Base-by-base conservation (phyloP, 2,113 vertebrate species). In the Elgaria multicarinata region DNA sequence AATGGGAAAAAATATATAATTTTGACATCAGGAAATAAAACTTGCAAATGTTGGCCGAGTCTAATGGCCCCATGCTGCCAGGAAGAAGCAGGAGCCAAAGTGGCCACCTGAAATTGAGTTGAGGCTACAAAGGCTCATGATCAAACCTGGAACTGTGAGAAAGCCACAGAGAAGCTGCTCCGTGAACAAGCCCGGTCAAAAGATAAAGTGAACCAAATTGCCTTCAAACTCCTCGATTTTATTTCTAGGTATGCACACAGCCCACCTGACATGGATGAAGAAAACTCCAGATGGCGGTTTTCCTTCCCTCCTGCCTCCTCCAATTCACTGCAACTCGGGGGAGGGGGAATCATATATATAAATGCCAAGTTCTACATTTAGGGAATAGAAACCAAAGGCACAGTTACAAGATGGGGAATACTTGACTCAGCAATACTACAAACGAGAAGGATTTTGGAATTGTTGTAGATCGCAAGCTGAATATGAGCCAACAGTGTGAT, bases 1-100 rank as follows among this genome's bases (percentile, higher is more conserved):
- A 13, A 26, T 62, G 46, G 85, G 83, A 64, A 86, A 55, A n/a
- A n/a, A n/a, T n/a, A 80, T 87, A 78, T 67, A 44, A 82, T 87
- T 75, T 1, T 8, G 55, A n/a, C 50, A 36, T 4, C 1, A 3
- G 4, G 84, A 91, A 72, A 8, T 18, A 75, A n/a, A 72, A 86
- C 81, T 91, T 83, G 58, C 85, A 87, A 58, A 72, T 81, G 76
- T 10, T 71, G 82, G 82, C 2, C 8, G 5, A 78, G 31, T 69
- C 84, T 81, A 58, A 66, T 33, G 39, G n/a, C 46, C 22, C 4
- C 12, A 39, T 5, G 64, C 33, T 72, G 20, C 44, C 44, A 24
- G 3, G 1, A 20, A 46, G 69, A 71, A 75, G 18, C 0, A 33
- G 13, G 3, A 66, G n/a, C 42, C n/a, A 64, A 66, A 72, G 0